Evolutionary conservation across 2,797 vertebrate genomes (phyloP), one percentile per base, ranked within the genome.

Genomic region (Gorsachius magnificus): DNA sequence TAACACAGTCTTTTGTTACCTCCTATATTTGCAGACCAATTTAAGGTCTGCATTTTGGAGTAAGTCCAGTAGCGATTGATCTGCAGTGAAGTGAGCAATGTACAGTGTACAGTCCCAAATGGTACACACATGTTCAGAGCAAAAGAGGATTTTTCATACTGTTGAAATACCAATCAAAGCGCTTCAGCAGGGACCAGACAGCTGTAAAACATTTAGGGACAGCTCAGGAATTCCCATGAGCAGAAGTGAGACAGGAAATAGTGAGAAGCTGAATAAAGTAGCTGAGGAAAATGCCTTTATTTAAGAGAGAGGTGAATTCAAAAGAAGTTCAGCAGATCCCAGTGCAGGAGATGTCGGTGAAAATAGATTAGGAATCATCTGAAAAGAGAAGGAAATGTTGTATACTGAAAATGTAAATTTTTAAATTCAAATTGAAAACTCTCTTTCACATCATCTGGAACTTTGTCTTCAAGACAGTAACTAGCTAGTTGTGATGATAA

Each of bases 131-230:
- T 95, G 85, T 95, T 88, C 50, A 15, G 80, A 71, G 91, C 71
- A 90, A 91, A 90, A 83, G 69, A 94, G 69, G 74, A 81, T 77
- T 95, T 90, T 81, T 89, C 94, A 86, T 83, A 72, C 83, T 94
- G 65, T 72, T 88, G 85, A 89, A 94, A 91, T 88, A 96, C 87
- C 85, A 92, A 64, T 80, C 87, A 88, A 71, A 95, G 87, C 74
- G 79, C 63, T 94, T 84, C 87, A 86, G 85, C 69, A 53, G 70
- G 90, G 87, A 96, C 80, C 38, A 86, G 63, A 78, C 95, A 95
- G 94, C 94, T 94, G 95, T 87, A 96, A 95, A 94, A 91, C 85
- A 94, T 95, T 90, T 90, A 83, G 83, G 96, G 87, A 97, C 94
- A 90, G 90, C 77, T 95, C 74, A 95, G 89, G 93, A 96, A 96